Evolutionary conservation across 2,113 vertebrate genomes (phyloP).

Genomic region (Oreotragus oreotragus): DNA sequence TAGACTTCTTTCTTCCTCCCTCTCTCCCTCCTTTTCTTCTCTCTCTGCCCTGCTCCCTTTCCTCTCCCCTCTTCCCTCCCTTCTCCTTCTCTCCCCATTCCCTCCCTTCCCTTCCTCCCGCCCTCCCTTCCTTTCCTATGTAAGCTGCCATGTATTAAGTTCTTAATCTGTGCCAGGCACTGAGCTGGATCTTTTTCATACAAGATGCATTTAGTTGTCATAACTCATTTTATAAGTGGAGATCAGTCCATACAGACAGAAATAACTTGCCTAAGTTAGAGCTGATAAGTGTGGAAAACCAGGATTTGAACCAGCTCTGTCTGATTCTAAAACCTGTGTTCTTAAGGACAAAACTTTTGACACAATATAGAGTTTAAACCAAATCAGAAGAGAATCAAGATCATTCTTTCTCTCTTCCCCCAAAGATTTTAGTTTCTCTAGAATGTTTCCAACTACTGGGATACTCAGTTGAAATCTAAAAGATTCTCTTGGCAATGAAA

Average conservation of each 20-base stretch:
- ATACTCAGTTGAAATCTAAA: neutral
- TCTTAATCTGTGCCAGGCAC: neutral
- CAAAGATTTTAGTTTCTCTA: neutral
- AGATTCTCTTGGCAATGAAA: too few species aligned
- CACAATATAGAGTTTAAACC: neutral
- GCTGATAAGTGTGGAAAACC: neutral
- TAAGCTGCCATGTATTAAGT: neutral
- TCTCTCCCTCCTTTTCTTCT: neutral
- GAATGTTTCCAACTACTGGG: neutral
- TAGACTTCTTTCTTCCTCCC: neutral
- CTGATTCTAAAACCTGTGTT: neutral
- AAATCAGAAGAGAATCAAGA: neutral
- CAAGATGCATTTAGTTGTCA: neutral
- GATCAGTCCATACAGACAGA: neutral
- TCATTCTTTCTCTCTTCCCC: neutral
- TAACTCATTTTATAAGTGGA: neutral
- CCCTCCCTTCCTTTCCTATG: neutral
- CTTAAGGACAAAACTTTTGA: neutral
- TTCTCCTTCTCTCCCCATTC: neutral
- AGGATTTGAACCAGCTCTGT: neutral
- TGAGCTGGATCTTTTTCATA: neutral
- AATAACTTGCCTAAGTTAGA: neutral
- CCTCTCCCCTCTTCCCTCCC: accelerated
- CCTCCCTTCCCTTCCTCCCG: neutral
- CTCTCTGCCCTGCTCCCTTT: too few species aligned